Evolutionary conservation across 2,888 invertebrate genomes (phyloP).

Genomic region (Drosophila suboccidentalis): DNA sequence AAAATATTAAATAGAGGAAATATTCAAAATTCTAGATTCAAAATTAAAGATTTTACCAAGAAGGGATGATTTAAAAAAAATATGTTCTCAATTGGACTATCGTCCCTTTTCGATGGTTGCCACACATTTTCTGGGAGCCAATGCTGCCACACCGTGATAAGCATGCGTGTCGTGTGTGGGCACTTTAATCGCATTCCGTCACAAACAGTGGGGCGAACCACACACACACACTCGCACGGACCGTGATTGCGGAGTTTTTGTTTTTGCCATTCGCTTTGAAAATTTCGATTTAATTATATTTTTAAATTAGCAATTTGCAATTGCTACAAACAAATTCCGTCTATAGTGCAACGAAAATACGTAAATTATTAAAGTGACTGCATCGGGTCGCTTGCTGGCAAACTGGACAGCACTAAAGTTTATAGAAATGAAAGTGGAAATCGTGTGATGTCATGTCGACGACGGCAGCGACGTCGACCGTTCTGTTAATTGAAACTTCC

Average conservation of each 20-base stretch:
- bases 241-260: slow-evolving; percentile 74
- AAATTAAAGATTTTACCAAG: too few species aligned
- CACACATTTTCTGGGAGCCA: neutral
- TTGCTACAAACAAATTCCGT: slow-evolving; percentile 51
- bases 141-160: neutral
- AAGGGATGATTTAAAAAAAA: too few species aligned
- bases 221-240: slow-evolving; percentile 50
- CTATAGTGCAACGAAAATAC: slow-evolving; percentile 72
- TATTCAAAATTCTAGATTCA: too few species aligned
- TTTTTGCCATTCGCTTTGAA: slow-evolving; percentile 69
- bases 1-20: too few species aligned
- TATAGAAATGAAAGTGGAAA: slow-evolving; percentile 69
- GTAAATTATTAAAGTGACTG: slow-evolving; percentile 27
- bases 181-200: slow-evolving; percentile 60
- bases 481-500: slow-evolving; percentile 78
- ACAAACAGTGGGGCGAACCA: slow-evolving; percentile 61
- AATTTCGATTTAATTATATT: slow-evolving; percentile 49
- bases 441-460: slow-evolving; percentile 72
- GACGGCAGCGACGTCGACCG: slow-evolving; percentile 59
- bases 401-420: slow-evolving; percentile 45
- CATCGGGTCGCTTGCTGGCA: slow-evolving; percentile 27
- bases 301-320: slow-evolving; percentile 53
- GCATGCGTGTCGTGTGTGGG: too few species aligned
- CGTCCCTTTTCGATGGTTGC: too few species aligned
- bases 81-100: too few species aligned